phyloP scores from a whole-genome alignment of 2,888 invertebrate genomes.

The Bembecia ichneumoniformis region DNA sequence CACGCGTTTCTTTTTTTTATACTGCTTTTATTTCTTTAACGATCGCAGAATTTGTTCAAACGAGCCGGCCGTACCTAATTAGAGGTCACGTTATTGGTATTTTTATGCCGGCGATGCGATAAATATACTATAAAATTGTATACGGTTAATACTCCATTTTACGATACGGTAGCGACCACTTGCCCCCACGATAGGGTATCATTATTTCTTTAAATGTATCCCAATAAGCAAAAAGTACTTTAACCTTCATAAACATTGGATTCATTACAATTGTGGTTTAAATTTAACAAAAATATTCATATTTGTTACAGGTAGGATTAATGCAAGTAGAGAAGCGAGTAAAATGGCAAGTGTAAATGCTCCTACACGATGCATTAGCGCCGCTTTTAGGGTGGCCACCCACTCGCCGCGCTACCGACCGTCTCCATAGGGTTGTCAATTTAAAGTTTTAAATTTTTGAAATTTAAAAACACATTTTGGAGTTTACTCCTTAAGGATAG shows the following conservation, averaged over 20 bases:
- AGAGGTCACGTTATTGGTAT: slow-evolving; percentile 8
- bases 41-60: slow-evolving; percentile 12
- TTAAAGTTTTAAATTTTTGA: too few relatives aligned
- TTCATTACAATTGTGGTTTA: too few relatives aligned
- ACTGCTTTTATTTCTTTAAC: background rate
- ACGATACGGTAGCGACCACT: slow-evolving; percentile 4
- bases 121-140: background rate
- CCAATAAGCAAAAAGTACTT: too few relatives aligned
- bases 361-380: slow-evolving; percentile 47
- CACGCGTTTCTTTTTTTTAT: slow-evolving; percentile 1
- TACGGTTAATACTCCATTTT: slow-evolving; percentile 1
- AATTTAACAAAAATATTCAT: too few relatives aligned
- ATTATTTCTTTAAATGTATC: too few relatives aligned
- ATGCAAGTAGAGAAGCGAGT: slow-evolving; percentile 14
- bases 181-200: too few relatives aligned
- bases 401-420: slow-evolving; percentile 37
- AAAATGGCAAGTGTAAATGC: slow-evolving; percentile 22
- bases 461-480: too few relatives aligned
- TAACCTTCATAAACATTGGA: too few relatives aligned
- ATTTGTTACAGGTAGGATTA: too few relatives aligned
- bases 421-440: slow-evolving; percentile 32
- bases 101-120: background rate
- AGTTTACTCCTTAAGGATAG: too few relatives aligned
- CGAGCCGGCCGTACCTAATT: slow-evolving; percentile 11
- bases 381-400: slow-evolving; percentile 52